Conservation (phyloP, 2,888 invertebrate genomes). For the Erebia ligea region DNA sequence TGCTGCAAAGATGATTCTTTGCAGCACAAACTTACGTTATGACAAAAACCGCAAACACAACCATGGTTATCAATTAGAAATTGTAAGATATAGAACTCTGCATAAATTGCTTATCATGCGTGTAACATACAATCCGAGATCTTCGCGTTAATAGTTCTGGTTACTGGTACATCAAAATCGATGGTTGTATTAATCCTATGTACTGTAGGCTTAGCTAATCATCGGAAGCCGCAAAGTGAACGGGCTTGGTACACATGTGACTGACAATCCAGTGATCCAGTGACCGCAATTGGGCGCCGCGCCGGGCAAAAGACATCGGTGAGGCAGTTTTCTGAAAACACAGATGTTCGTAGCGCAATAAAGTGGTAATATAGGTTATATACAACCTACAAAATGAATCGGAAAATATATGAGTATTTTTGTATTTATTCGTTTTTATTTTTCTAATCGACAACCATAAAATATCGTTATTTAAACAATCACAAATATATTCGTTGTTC, state of each 20-base stretch:
- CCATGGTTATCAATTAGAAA: neutral
- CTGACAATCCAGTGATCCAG: neutral
- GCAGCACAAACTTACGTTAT: neutral
- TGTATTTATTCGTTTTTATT: neutral
- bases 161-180: neutral
- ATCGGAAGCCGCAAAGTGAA: constrained; percentile 31
- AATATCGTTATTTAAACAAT: neutral
- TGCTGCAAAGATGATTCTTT: no score
- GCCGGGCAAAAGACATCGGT: neutral
- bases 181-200: constrained; percentile 11
- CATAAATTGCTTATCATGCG: no score
- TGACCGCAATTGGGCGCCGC: neutral
- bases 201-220: constrained; percentile 38
- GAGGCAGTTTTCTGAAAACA: neutral
- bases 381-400: neutral
- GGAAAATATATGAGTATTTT: neutral
- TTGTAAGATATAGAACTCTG: neutral
- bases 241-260: neutral
- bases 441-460: neutral
- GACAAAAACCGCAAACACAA: neutral
- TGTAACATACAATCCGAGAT: neutral
- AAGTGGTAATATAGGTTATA: no score
- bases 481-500: neutral
- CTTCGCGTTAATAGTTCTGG: neutral
- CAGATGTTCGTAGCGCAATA: neutral